Evolutionary conservation across 1,140 invertebrate genomes (phyloP), one percentile per base, ranked within the genome.

Genomic region (Drosophila parvula): DNA sequence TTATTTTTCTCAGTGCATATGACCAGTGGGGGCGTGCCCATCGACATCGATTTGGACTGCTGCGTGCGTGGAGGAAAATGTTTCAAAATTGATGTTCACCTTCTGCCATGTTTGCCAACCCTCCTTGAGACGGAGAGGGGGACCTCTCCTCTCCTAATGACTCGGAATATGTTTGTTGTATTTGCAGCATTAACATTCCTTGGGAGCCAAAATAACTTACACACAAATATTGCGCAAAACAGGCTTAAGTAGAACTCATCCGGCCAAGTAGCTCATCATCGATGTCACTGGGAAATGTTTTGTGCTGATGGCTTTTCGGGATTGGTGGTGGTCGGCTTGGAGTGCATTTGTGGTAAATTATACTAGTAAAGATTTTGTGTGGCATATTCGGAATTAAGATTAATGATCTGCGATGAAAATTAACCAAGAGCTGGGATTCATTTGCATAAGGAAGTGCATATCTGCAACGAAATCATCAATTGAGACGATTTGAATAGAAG

Each of bases 71-170:
- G 62, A 71, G 67, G 67, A 81, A 69, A 81, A 81, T 85, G 81
- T 85, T 85, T 83, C 79, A 79, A 83, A 88, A 86, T 86, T 86
- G 79, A 86, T 86, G 82, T 70, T 74, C 84, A 83, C 83, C 82
- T 88, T 82, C 79, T 82, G 79, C 82, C 75, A 56, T 36, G 45
- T 63, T 55, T 53, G 18, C 60, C 44, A 64, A 48, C 50, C 47
- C 32, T 36, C 28, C 55, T 47, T 55, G 8, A 30, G 18, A 30
- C 43, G 41, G 32, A 36, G 32, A 28, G 48, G 3, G 38, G 28
- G 28, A n/a, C n/a, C n/a, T n/a, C n/a, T n/a, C n/a, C 18, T 36
- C 40, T 44, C 57, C 59, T 86, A 85, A 86, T 85, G 81, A 86
- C 78, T 86, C 61, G 64, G 41, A 58, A 80, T 71, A 85, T 79